Percentiles rank a stretch among this genome's conserved stretches.
phyloP scores from a whole-genome alignment of 92 coral and sea anemone genomes.

The Bergia sp. region DNA sequence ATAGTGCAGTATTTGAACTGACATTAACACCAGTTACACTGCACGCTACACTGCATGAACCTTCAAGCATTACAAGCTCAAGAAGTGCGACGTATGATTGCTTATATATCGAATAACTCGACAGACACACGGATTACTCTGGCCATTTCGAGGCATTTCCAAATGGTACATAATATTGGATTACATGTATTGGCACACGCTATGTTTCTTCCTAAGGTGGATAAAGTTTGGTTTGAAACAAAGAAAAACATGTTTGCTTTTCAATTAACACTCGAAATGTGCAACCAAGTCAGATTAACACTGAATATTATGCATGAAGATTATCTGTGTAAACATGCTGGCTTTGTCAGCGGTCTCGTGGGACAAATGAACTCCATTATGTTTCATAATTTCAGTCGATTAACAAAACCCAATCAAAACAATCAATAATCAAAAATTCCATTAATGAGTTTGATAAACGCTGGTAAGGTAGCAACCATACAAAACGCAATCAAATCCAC shows the following conservation, averaged over 20 bases:
- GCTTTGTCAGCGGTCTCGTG: background rate
- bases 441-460: background rate
- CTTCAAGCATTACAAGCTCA: background rate
- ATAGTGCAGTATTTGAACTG: too few species aligned
- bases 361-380: background rate
- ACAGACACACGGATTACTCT: background rate
- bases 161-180: background rate
- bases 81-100: background rate
- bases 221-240: background rate
- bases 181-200: too few species aligned
- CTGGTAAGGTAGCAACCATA: background rate
- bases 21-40: too few species aligned
- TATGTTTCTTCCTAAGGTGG: background rate
- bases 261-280: background rate
- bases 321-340: background rate
- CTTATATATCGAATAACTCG: background rate
- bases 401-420: slow-evolving; percentile 20
- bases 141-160: background rate
- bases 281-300: background rate
- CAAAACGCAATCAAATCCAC: background rate
- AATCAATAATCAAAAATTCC: background rate
- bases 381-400: slow-evolving; percentile 8
- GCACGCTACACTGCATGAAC: too few species aligned
- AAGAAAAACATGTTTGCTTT: background rate
- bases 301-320: background rate